Evolutionary conservation across 2,797 vertebrate species (phyloP), one percentile per base, ranked within the genome.

Genomic region (Valencia hispanica): DNA sequence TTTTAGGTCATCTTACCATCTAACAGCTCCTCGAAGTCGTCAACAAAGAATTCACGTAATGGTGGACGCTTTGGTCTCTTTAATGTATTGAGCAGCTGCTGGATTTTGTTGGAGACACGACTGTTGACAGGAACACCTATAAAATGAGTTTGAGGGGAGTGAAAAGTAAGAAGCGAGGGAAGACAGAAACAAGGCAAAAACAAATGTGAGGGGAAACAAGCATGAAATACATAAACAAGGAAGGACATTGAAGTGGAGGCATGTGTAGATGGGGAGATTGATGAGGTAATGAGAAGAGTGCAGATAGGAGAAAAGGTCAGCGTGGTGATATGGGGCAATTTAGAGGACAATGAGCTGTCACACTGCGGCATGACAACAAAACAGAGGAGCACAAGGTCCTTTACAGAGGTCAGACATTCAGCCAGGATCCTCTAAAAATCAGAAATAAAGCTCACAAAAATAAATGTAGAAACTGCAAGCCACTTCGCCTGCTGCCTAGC

Each of bases 101-200:
- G 98, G 93, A 99, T 99, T 94, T 98, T 99, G 80, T 97, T 99
- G 77, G 98, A 99, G 78, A 99, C 98, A 74, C 98, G 96, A 92
- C 98, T 98, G 93, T 95, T 98, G 89, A 98, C 97, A 9, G 98
- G 97, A 77, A 98, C 97, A 86, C 98, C 98, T 99, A 92, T 17
- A 90, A 83, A 86, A 84, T 87, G 77, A 84, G 53, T 86, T 78
- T 55, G 63, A 78, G 84, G 70, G 74, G 77, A 69, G 75, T 74
- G 78, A 80, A 78, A 87, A 82, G 55, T 65, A 81, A 82, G 80
- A 69, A 20, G 45, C 59, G 20, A 10, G 71, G 72, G 61, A 39
- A 22, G 15, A 45, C 36, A 78, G 74, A 79, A 86, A 80, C 50
- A 85, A 75, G 74, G 48, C 36, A 73, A 72, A 65, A 70, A 70